phyloP scores from a whole-genome alignment of 1,140 invertebrate species.

The Nephotettix cincticeps region DNA sequence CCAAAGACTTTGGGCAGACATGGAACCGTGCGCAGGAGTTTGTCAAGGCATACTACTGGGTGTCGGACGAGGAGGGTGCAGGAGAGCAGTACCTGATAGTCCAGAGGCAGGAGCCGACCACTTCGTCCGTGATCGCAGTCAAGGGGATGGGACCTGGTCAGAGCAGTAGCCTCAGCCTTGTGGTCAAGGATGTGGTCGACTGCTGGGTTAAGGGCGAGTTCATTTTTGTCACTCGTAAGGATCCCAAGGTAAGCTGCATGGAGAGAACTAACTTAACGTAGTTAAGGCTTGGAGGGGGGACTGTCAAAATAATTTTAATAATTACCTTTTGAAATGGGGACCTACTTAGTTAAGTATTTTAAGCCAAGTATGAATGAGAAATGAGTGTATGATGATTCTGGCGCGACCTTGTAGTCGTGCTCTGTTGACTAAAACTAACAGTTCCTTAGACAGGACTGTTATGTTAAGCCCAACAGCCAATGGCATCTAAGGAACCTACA shows the following conservation, averaged over 20 bases:
- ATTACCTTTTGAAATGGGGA: too few relatives aligned
- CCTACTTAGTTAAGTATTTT: too few relatives aligned
- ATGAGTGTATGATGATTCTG: too few relatives aligned
- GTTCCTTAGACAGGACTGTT: too few relatives aligned
- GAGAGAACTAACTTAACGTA: too few relatives aligned
- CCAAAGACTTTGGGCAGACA: slow-evolving; percentile 67
- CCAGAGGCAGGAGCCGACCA: slow-evolving; percentile 63
- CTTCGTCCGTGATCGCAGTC: slow-evolving; percentile 57
- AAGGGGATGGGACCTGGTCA: not conserved
- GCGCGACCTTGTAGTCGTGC: too few relatives aligned
- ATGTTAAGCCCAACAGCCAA: too few relatives aligned
- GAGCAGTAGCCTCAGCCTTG: slow-evolving; percentile 20
- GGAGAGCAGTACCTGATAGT: slow-evolving; percentile 59
- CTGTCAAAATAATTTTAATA: too few relatives aligned
- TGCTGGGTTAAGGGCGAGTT: slow-evolving; percentile 81
- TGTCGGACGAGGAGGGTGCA: slow-evolving; percentile 42
- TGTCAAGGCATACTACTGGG: slow-evolving; percentile 57
- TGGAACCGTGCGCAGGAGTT: slow-evolving; percentile 67
- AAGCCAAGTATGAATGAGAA: too few relatives aligned
- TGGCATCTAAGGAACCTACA: too few relatives aligned
- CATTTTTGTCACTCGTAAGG: slow-evolving; percentile 73
- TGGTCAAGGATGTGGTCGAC: slow-evolving; percentile 67
- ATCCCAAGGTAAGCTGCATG: slow-evolving; percentile 24
- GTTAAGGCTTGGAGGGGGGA: too few relatives aligned
- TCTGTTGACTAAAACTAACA: too few relatives aligned